Base-by-base conservation (phyloP, 2,113 vertebrate genomes). In the Amphilophus citrinellus region DNA sequence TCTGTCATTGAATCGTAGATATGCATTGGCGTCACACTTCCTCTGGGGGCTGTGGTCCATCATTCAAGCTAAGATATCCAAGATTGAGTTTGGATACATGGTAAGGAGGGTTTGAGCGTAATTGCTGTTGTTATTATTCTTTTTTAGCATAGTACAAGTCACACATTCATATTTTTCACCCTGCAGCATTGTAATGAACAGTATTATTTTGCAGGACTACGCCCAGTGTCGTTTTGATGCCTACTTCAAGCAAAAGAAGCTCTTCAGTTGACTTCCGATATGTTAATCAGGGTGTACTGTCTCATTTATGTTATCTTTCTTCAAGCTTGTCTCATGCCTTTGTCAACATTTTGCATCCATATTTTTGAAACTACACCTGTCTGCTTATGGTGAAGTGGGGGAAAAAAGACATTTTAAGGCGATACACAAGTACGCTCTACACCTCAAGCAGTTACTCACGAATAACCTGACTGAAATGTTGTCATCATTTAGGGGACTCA, bases 41-140 rank as follows among this genome's bases (percentile, higher is more conserved):
- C 96, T 98, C 76, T 99, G 98, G 98, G 98, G 98, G 4, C 92
- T 99, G 56, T 99, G 98, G 98, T 98, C 98, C 84, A 97, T 98
- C 75, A 95, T 99, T 86, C 98, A 99, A 94, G 97, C 97, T 0
- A 98, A 97, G 87, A 94, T 99, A 92, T 99, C 98, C 62, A 98
- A 96, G 80, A 99, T 99, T 32, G 94, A 97, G 92, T 99, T 99
- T 80, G 98, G 97, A 80, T 99, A 99, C 89, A 95, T 98, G 97
- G 98, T 99, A 80, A 89, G 88, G 1, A 47, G 22, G 32, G 10
- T 35, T 53, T 56, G 2, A 20, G 42, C 59, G 5, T 73, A 30
- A 18, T 79, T 50, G 3, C 14, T 58, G 2, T 65, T 47, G 11
- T 61, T 32, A 35, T 73, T 73, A 35, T 73, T 73, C 3, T 53